Conservation (phyloP, 2,888 invertebrate genomes). For the Eledona agricola region DNA sequence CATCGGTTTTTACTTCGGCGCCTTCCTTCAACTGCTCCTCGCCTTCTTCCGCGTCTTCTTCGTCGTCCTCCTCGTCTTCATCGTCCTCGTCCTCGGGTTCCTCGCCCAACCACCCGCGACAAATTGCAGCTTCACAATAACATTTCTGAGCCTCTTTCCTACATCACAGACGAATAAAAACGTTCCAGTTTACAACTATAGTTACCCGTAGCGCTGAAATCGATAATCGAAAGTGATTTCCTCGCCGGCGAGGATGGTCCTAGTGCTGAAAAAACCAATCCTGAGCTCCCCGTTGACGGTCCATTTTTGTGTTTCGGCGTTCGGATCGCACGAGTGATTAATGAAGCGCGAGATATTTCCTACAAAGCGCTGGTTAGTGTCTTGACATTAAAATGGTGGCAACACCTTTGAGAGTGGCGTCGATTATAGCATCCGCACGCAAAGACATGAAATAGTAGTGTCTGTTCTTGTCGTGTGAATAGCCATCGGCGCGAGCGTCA, state of each 20-base stretch:
- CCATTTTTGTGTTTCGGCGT: conserved; percentile 98
- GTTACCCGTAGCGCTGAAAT: conserved; percentile 93
- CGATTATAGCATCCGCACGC: conserved; percentile 92
- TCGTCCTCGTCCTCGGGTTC: conserved; percentile 79
- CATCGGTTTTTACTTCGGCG: conserved; percentile 34
- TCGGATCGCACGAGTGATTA: conserved; percentile 99
- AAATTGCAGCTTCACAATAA: conserved; percentile 88
- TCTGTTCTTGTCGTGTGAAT: conserved; percentile 87
- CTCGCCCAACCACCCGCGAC: conserved; percentile 95
- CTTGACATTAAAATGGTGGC: not conserved
- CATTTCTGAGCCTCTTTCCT: conserved; percentile 97
- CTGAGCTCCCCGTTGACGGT: conserved; percentile 91
- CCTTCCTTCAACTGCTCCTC: conserved; percentile 46
- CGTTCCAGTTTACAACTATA: conserved; percentile 23
- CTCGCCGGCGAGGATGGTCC: conserved; percentile 84
- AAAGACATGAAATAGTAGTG: conserved; percentile 99
- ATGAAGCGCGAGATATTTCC: conserved; percentile 96
- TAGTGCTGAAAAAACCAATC: conserved; percentile 95
- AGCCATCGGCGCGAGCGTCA: conserved; percentile 84
- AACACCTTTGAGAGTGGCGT: conserved; percentile 87
- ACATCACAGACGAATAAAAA: conserved; percentile 34
- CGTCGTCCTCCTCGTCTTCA: conserved; percentile 66
- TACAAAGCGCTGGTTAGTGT: conserved; percentile 33
- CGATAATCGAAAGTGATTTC: conserved; percentile 99
- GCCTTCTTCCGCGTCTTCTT: conserved; percentile 58